Evolutionary conservation across 2,797 vertebrate genomes (phyloP), one percentile per base, ranked within the genome.

Genomic region (Schizopygopsis pylzovi): DNA sequence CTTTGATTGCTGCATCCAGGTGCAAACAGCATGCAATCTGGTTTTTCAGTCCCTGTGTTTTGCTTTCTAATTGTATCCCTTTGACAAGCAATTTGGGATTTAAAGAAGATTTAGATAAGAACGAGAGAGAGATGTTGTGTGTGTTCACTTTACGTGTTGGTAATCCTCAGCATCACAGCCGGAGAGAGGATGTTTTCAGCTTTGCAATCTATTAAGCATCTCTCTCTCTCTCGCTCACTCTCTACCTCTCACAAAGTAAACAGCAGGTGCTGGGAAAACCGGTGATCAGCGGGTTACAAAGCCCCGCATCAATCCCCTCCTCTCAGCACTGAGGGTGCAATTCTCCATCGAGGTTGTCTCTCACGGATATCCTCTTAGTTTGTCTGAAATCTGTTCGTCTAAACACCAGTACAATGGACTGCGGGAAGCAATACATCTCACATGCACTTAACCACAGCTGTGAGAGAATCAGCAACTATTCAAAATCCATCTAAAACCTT

Each of bases 1-100:
- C 91, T 92, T 94, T 95, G 94, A 96, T 95, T 95, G 91, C 92
- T 92, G 86, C 81, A 83, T 91, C 92, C 94, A 95, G 95, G 94
- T 95, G 94, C 93, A 95, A 94, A 94, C 93, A 92, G 92, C 93
- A 90, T 93, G 94, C 93, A 93, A 95, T 95, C 93, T 90, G 94
- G 92, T 95, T 94, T 95, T 93, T 95, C 94, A 94, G 90, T 88
- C 81, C 59, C 89, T 78, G 87, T 89, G 88, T 92, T 95, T 92
- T 92, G 91, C 93, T 95, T 94, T 94, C 91, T 91, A 93, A 93
- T 94, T 94, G 87, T 4, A 89, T 92, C 91, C 92, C 86, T 93
- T 93, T 93, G 94, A 94, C 94, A 93, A 94, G 93, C 92, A 92
- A 92, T 93, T 93, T 91, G 90, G 93, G 92, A 94, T 88, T 85